These are phyloP conservation scores for Argyresthia goedartella DNA, from an alignment of 2,888 invertebrate genomes.

Conservation along the genomic window DNA sequence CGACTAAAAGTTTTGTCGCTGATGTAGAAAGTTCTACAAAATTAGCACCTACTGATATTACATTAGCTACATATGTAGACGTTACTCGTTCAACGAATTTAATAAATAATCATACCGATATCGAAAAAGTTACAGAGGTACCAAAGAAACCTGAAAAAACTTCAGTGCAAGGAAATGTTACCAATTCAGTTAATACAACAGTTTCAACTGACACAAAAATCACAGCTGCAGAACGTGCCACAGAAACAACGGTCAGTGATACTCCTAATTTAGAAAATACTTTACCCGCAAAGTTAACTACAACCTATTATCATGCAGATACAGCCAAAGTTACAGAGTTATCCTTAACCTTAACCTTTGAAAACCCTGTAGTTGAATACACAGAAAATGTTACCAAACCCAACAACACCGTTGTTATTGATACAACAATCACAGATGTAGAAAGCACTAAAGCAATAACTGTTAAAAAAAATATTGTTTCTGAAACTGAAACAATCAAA, in stretches of 20 bases:
- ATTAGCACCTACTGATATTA: no score
- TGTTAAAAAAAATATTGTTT: no score
- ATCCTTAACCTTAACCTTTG: no score
- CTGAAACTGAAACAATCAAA: no score
- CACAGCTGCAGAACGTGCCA: neutral
- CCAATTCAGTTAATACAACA: slow-evolving; percentile 5
- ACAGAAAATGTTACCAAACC: neutral
- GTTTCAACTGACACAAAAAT: neutral
- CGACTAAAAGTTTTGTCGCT: no score
- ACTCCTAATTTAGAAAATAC: no score
- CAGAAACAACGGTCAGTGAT: neutral
- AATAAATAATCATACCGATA: neutral
- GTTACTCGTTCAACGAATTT: neutral
- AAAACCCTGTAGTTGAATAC: neutral
- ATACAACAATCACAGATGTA: neutral
- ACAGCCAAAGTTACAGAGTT: no score
- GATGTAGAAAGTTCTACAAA: no score
- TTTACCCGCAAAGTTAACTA: no score
- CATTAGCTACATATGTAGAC: no score
- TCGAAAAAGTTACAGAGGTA: slow-evolving; percentile 4
- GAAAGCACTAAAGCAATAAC: neutral
- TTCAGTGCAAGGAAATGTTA: neutral
- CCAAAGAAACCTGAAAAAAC: neutral
- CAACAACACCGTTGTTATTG: neutral
- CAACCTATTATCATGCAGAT: no score